Percentiles rank a stretch among this genome's conserved stretches.
These are phyloP conservation scores for Nymphalis io DNA, from an alignment of 1,140 invertebrate genomes.

Conservation along the genomic window DNA sequence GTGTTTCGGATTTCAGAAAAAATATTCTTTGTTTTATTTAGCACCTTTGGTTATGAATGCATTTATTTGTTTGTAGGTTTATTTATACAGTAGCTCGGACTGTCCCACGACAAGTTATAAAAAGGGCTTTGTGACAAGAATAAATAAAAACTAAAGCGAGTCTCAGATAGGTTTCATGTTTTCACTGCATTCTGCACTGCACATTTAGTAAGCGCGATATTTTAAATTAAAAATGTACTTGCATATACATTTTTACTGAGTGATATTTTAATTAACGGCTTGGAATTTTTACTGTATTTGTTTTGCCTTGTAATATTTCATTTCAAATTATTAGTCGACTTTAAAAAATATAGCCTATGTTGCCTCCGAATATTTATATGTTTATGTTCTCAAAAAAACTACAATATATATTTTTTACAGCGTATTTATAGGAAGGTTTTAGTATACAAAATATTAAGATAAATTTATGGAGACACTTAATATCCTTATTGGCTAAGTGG, in stretches of 20 bases:
- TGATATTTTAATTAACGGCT: not conserved
- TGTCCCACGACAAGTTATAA: constrained; percentile 3
- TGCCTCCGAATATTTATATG: too few species aligned
- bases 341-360: too few species aligned
- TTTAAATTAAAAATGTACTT: not conserved
- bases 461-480: too few species aligned
- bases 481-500: too few species aligned
- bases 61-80: not conserved
- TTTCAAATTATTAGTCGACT: not conserved
- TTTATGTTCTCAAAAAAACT: too few species aligned
- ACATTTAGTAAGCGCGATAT: not conserved
- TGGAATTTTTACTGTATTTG: not conserved
- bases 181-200: not conserved
- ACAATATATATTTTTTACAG: too few species aligned
- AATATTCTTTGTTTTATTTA: too few species aligned
- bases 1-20: too few species aligned
- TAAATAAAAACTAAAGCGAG: constrained; percentile 7
- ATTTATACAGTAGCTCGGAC: not conserved
- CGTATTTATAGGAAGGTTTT: too few species aligned
- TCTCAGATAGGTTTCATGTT: not conserved
- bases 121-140: constrained; percentile 4
- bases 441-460: too few species aligned
- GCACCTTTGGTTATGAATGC: not conserved
- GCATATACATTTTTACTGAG: not conserved
- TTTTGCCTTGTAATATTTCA: too few species aligned